Conservation (phyloP, 2,113 vertebrate species). For the Alethe diademata region DNA sequence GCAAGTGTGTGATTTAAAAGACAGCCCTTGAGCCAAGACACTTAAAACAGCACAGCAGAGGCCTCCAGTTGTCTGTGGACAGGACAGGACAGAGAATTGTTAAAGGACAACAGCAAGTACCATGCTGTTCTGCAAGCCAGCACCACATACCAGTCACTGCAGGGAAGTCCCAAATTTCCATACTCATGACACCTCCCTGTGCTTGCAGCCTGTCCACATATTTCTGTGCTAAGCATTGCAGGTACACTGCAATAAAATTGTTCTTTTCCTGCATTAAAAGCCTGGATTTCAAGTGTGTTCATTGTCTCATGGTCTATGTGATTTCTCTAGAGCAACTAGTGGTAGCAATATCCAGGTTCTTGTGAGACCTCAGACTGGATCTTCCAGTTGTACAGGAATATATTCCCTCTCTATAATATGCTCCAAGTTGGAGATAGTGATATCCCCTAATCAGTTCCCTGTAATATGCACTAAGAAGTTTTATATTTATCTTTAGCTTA, state of each 20-base stretch:
- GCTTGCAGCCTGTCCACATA: not conserved
- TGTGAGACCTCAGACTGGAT: not conserved
- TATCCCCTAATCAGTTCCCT: not conserved
- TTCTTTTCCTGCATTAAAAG: not conserved
- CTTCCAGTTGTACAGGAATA: fast-evolving
- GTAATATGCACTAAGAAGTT: not conserved
- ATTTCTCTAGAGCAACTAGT: not conserved
- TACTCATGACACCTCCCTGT: not conserved
- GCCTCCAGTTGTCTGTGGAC: not conserved
- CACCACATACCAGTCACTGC: fast-evolving
- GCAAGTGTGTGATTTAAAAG: not conserved
- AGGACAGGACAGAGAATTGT: not conserved
- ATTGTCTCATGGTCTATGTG: not conserved
- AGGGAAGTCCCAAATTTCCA: not conserved
- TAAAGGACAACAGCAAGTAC: not conserved
- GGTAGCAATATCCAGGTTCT: not conserved
- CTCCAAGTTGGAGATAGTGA: not conserved
- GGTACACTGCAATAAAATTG: not conserved
- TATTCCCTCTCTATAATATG: not conserved
- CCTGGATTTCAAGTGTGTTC: not conserved
- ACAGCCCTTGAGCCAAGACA: not conserved
- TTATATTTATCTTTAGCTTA: not conserved
- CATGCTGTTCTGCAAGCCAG: fast-evolving
- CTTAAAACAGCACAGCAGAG: not conserved
- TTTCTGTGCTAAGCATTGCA: not conserved